Conservation (phyloP, 2,113 vertebrate genomes). For the Plecturocebus donacophilus region DNA sequence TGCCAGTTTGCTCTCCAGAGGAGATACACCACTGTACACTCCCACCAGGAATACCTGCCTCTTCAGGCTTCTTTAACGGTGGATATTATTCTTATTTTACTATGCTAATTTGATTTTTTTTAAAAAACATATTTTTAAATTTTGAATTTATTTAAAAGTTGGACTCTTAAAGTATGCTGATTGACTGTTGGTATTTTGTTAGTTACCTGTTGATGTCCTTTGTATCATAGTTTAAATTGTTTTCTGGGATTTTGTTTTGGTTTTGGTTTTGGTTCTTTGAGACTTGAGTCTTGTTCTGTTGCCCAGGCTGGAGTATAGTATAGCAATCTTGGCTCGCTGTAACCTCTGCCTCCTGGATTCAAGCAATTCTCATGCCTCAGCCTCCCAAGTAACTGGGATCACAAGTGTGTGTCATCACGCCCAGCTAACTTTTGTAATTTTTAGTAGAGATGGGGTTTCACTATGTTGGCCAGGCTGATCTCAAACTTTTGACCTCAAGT, state of each 20-base stretch:
- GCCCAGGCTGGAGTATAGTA: too few relatives aligned
- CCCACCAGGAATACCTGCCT: not conserved
- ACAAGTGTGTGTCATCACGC: too few relatives aligned
- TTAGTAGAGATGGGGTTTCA: too few relatives aligned
- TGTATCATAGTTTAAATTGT: constrained; percentile 25
- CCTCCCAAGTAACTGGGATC: too few relatives aligned
- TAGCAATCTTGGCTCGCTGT: too few relatives aligned
- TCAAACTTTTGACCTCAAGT: too few relatives aligned
- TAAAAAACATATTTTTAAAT: not conserved
- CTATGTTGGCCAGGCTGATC: too few relatives aligned
- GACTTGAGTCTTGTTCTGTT: too few relatives aligned
- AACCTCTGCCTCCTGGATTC: too few relatives aligned
- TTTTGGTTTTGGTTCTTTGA: too few relatives aligned
- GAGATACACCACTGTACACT: not conserved
- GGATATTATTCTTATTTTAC: constrained; percentile 21
- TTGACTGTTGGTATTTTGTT: not conserved
- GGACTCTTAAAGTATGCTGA: constrained; percentile 1
- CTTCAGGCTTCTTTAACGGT: not conserved
- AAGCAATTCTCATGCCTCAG: too few relatives aligned
- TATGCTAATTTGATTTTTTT: not conserved
- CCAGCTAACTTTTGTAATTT: too few relatives aligned
- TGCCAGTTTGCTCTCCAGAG: not conserved
- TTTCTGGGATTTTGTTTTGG: not conserved
- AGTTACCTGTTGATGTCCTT: not conserved
- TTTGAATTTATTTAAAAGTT: constrained; percentile 17